Base-by-base conservation (phyloP, 1,140 invertebrate species). In the Delia radicum region DNA sequence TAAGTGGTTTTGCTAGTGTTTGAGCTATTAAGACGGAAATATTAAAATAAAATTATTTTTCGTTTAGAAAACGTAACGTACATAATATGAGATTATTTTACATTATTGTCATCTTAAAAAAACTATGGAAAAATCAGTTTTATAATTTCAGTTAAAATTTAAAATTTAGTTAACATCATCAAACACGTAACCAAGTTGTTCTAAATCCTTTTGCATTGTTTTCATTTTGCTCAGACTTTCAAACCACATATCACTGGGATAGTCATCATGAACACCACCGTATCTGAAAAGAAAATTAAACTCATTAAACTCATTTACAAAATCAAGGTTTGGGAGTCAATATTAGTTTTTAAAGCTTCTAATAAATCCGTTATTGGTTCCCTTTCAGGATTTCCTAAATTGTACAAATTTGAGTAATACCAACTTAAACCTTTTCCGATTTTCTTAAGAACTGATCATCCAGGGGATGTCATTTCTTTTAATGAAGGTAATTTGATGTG, bases 241-340 rank as follows among this genome's bases (percentile, higher is more conserved):
- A 24, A 94, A 87, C 94, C 94, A 95, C 21, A 91, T 89, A 12
- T 90, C 91, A 79, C 93, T 94, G 0, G 90, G 89, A 77, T 92
- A 85, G 55, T 94, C 92, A 0, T 91, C 90, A 81, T 92, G 89
- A 0, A 89, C 86, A 0, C 94, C 94, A 0, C 93, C 93, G 80
- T 92, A 92, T 6, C 82, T 85, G 18, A 0, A 71, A 71, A n/a
- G 12, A 67, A 46, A 67, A 48, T n/a, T n/a, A n/a, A n/a, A n/a
- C n/a, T n/a, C n/a, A n/a, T n/a, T n/a, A n/a, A n/a, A n/a, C n/a
- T n/a, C n/a, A n/a, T n/a, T n/a, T n/a, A n/a, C n/a, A n/a, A n/a
- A n/a, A n/a, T n/a, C n/a, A n/a, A n/a, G n/a, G n/a, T n/a, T n/a
- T n/a, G n/a, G n/a, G n/a, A n/a, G n/a, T n/a, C n/a, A n/a, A n/a